Evolutionary conservation across 2,888 invertebrate genomes (phyloP), one percentile per base, ranked within the genome.

Genomic region (Meloe dianella): DNA sequence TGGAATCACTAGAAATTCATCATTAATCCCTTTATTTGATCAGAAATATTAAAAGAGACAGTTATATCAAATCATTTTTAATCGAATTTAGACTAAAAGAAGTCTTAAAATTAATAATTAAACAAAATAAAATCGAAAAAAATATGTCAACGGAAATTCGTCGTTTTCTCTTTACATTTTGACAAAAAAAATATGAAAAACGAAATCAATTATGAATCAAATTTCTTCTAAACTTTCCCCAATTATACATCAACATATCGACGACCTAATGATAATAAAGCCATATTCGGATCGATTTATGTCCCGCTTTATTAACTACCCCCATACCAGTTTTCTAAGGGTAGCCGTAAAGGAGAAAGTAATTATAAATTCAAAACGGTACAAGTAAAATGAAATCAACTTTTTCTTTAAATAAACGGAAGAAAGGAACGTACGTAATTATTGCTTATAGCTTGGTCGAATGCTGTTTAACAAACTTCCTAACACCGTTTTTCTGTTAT

Each of bases 381-480:
- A 41, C 57, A 63, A 66, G 60, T 57, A 60, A 57, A 32, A 57
- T 56, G 60, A 60, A 60, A 60, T 66, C 63, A 54, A 30, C 38
- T 41, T 41, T n/a, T 17, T n/a, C 1, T 17, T 17, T 41, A 41
- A 5, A 12, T 35, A 35, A 32, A 38, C 2, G n/a, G n/a, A 5
- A 12, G 41, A n/a, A 17, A n/a, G 41, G 61, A 27, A 27, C 2
- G 62, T 62, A 58, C 59, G 30, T 63, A 66, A 68, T 68, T 68
- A 68, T 61, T 41, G 62, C 65, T 54, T 30, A 20, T 41, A 59
- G 62, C 61, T 57, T 10, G 30, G 64, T 59, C 4, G 51, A 24
- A 51, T 24, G 24, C 24, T 22, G 12, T 65, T 68, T 65, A 68
- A 68, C 68, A 68, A 68, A 68, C 68, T 68, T 65, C 38, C 61